phyloP scores from a whole-genome alignment of 2,888 invertebrate species.

The Campaea margaritaria region DNA sequence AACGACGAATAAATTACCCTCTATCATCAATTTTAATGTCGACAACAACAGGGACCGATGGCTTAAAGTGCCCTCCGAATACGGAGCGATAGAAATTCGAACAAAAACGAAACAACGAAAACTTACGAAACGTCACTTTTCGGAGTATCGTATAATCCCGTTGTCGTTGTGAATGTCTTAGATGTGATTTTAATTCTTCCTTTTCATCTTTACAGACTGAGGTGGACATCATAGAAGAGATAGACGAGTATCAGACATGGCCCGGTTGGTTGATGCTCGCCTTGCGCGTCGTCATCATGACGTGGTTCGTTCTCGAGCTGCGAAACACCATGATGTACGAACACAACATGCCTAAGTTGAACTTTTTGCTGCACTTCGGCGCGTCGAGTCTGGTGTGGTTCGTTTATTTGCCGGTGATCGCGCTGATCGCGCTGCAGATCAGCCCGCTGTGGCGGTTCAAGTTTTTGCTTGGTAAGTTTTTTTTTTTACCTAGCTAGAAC shows the following conservation, averaged over 20 bases:
- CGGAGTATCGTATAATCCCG: too few species aligned
- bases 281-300: conserved; percentile 93
- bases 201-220: conserved; percentile 89
- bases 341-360: conserved; percentile 88
- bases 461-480: conserved; percentile 91
- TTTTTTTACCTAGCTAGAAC: neutral
- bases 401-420: conserved; percentile 97
- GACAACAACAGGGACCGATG: too few species aligned
- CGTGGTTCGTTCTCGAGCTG: conserved; percentile 94
- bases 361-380: conserved; percentile 98
- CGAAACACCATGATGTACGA: conserved; percentile 83
- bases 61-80: too few species aligned
- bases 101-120: too few species aligned
- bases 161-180: too few species aligned
- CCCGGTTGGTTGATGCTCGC: conserved; percentile 97
- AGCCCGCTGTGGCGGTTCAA: conserved; percentile 98
- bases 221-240: conserved; percentile 97
- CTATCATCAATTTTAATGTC: too few species aligned
- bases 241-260: conserved; percentile 99
- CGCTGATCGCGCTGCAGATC: conserved; percentile 96
- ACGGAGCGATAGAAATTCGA: too few species aligned
- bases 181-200: too few species aligned
- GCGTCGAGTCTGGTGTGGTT: conserved; percentile 99
- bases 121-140: too few species aligned
- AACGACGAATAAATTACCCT: too few species aligned